phyloP scores from a whole-genome alignment of 2,888 invertebrate species.

The Diloba caeruleocephala region DNA sequence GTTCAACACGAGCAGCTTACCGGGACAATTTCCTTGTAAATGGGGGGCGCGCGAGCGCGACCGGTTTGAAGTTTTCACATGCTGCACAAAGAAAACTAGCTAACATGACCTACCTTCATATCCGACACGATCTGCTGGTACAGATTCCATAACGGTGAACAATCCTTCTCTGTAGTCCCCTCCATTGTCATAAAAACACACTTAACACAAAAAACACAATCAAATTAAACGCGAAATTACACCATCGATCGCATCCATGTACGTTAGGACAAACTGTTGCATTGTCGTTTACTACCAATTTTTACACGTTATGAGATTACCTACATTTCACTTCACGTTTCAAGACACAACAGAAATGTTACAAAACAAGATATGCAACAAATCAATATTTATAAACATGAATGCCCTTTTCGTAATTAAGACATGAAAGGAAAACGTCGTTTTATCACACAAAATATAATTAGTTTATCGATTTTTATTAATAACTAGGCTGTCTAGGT shows the following conservation, averaged over 20 bases:
- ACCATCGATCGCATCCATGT: constrained; percentile 71
- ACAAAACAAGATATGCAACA: constrained; percentile 68
- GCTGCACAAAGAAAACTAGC: constrained; percentile 48
- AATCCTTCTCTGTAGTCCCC: constrained; percentile 93
- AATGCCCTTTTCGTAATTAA: constrained; percentile 75
- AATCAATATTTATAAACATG: constrained; percentile 89
- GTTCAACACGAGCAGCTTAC: constrained; percentile 71
- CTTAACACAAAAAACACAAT: constrained; percentile 66
- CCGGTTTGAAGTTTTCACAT: constrained; percentile 55
- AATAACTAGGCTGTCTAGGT: constrained; percentile 22
- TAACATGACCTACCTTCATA: constrained; percentile 95
- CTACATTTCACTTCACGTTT: constrained; percentile 81
- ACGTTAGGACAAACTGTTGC: constrained; percentile 77
- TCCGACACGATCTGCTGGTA: constrained; percentile 98
- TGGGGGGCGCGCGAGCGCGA: constrained; percentile 60
- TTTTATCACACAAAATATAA: constrained; percentile 55
- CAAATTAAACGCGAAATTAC: constrained; percentile 70
- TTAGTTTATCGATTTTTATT: constrained; percentile 30
- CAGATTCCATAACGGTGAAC: constrained; percentile 96
- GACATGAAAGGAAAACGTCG: constrained; percentile 58
- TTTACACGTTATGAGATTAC: constrained; percentile 59
- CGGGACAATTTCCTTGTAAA: constrained; percentile 67
- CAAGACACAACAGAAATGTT: constrained; percentile 64
- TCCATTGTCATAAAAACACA: constrained; percentile 90
- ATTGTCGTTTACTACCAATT: constrained; percentile 64